Conservation (phyloP, 2,113 vertebrate species). For the Pygoscelis adeliae region DNA sequence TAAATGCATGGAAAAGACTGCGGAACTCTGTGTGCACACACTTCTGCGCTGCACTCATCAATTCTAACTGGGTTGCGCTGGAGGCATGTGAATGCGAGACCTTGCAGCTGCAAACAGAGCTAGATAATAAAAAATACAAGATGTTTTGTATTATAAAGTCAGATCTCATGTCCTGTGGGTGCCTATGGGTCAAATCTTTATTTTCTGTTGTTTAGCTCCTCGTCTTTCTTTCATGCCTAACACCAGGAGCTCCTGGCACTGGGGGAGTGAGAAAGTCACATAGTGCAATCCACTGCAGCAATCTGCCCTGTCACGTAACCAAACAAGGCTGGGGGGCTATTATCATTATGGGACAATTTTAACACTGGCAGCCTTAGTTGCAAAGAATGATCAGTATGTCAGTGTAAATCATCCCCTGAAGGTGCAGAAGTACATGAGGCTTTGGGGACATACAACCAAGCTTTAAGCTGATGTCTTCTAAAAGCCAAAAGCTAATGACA, state of each 20-base stretch:
- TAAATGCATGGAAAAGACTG: not conserved
- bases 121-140: not conserved
- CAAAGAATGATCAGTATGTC: not conserved
- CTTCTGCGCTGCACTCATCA: not conserved
- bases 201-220: not conserved
- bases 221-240: not conserved
- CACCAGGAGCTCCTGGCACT: not conserved
- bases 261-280: not conserved
- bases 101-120: not conserved
- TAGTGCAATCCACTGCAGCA: fast-evolving
- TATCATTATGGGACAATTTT: too few species aligned
- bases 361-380: not conserved
- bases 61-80: too few species aligned
- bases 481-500: not conserved
- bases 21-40: fast-evolving
- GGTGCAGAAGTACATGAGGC: not conserved
- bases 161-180: not conserved
- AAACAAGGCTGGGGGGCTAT: not conserved
- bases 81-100: fast-evolving
- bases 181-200: not conserved
- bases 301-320: not conserved
- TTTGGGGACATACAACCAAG: not conserved
- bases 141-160: not conserved
- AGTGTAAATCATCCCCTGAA: not conserved
- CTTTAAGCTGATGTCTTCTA: not conserved